Base-by-base conservation (phyloP, 2,888 invertebrate species). In the Priocnemis perturbator region DNA sequence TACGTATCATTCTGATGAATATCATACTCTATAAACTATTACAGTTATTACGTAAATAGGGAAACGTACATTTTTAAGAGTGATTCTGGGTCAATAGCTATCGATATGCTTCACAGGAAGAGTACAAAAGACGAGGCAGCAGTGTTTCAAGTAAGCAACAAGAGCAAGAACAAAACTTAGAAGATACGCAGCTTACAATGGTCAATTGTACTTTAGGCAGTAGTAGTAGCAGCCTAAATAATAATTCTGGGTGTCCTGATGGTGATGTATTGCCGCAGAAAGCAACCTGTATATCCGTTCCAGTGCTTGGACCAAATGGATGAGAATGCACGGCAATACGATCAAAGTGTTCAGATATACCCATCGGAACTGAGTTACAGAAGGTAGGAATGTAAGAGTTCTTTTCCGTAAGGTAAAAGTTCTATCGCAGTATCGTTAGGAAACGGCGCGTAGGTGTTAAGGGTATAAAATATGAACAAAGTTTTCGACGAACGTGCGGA, bases 261-360 rank as follows among this genome's bases (percentile, higher is more conserved):
- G 69, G 62, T 50, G 81, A 83, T 23, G 70, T 76, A 44, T 76
- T 82, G 45, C 75, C 85, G 11, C 78, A 80, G 20, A 88, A 86
- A 76, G 65, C 78, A n/a, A 70, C 71, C 21, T 82, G 84, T 21
- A 73, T 77, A 48, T 75, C 83, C 58, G 69, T 86, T 73, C 86
- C 88, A 52, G 80, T 87, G 14, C 79, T 88, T 37, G 86, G 84
- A 68, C 88, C 88, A 56, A 89, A 88, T 55, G 89, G 89, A 78
- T 89, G 88, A 89, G 81, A 62, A 63, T 62, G 71, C 58, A 56
- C 58, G 68, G 64, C 66, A 59, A 66, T 73, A 73, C 17, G 56
- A 59, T 66, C 37, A 58, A 64, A 23, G 65, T 74, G 74, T 76
- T 78, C 76, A 69, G 55, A 52, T 53, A 69, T 70, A 60, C 60